A percentile compares a stretch with the other conserved stretches of the same genome.
Evolutionary conservation across 2,113 vertebrate genomes (phyloP).

Genomic region (Scalopus aquaticus): DNA sequence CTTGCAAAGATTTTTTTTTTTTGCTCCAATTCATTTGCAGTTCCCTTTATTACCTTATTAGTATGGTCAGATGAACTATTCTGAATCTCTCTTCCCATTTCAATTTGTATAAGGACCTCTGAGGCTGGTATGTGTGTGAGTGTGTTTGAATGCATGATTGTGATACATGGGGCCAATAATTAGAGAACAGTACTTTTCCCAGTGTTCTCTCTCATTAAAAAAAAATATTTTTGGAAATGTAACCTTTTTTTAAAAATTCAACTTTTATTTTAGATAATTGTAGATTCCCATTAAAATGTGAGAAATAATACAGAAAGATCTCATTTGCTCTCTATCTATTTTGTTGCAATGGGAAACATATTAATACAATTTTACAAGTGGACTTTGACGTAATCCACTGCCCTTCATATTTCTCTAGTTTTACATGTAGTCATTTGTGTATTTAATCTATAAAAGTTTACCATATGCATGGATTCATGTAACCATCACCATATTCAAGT

Average conservation of each 20-base stretch:
- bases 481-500: background rate
- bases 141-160: background rate
- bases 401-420: background rate
- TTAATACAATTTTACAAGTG: background rate
- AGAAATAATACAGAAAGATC: background rate
- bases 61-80: constrained; percentile 42
- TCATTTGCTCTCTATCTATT: background rate
- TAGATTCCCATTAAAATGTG: background rate
- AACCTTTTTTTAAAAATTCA: background rate
- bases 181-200: background rate
- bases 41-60: constrained; percentile 60
- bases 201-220: background rate
- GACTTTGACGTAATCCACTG: background rate
- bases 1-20: constrained; percentile 22
- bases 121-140: background rate
- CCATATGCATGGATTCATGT: background rate
- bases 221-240: background rate
- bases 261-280: constrained; percentile 1
- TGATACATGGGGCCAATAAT: background rate
- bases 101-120: constrained; percentile 1
- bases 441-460: background rate
- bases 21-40: constrained; percentile 43
- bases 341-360: background rate
- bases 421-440: background rate
- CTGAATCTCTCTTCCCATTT: constrained; percentile 40